Evolutionary conservation across 1,140 invertebrate species (phyloP), one percentile per base, ranked within the genome.

Genomic region (Paralvinella palmiformis): DNA sequence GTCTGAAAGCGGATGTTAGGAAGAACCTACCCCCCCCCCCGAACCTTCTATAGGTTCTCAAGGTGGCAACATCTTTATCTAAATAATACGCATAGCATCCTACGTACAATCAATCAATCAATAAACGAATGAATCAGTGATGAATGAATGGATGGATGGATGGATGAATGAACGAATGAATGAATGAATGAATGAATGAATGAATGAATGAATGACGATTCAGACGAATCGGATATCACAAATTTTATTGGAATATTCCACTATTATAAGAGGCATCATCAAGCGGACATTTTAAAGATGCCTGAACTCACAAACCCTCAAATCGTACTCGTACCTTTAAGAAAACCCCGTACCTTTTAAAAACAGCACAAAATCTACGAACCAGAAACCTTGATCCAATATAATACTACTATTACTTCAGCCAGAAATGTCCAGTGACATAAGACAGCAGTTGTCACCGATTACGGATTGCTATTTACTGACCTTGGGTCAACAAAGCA

Each of bases 401-500:
- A 22, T 27, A 53, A 53, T 17, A 27, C 50, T 13, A 53, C 50
- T 15, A 27, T n/a, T 53, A 1, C 50, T 53, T 13, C 13, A 27
- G 10, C 13, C 22, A 13, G 22, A 53, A 10, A 53, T 53, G 50
- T 15, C n/a, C 13, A 15, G 37, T 44, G 37, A 44, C 13, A 13
- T 0, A 13, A n/a, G n/a, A n/a, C 37, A 44, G 13, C 37, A 44
- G 37, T 44, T 44, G 13, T n/a, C 13, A 44, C 37, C 13, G 13
- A 13, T 15, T 15, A n/a, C 13, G 13, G 44, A 48, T 4, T 48
- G 44, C 3, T 2, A 20, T 20, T 48, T 4, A 33, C 55, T 15
- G 27, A 57, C 55, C 55, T 57, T 57, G 29, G 33, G 29, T 32
- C 20, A 57, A 57, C 27, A 57, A 22, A 3, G 55, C 29, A 22